Conservation (phyloP, 2,113 vertebrate genomes). For the Bothrops jararaca region DNA sequence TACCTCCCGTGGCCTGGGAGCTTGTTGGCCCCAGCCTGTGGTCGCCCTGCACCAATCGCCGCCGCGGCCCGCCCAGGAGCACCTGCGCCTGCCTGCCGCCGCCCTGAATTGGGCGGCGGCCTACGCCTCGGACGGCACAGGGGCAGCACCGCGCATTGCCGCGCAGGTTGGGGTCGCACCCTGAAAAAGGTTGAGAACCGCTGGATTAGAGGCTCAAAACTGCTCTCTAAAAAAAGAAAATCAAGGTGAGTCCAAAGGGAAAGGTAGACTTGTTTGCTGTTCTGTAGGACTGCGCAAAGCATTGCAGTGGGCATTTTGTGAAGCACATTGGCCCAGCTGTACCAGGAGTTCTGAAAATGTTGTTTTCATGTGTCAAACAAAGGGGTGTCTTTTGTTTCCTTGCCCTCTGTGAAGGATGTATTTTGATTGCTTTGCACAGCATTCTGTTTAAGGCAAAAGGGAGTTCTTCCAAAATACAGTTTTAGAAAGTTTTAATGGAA, state of each 20-base stretch:
- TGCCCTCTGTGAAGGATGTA: background rate
- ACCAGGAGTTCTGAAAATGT: background rate
- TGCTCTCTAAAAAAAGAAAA: background rate
- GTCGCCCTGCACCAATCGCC: too few species aligned
- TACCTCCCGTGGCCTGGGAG: too few species aligned
- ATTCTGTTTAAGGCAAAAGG: background rate
- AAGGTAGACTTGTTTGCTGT: background rate
- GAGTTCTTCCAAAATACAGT: background rate
- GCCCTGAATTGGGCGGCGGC: too few species aligned
- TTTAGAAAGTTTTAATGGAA: background rate
- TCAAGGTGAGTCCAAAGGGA: too few species aligned
- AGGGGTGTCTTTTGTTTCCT: background rate
- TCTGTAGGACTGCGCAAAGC: background rate
- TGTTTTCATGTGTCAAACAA: background rate
- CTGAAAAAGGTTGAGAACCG: too few species aligned
- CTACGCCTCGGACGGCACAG: too few species aligned
- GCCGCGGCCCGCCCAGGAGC: too few species aligned
- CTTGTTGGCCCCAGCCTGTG: too few species aligned
- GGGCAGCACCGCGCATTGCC: too few species aligned
- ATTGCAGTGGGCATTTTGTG: background rate
- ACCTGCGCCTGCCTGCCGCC: too few species aligned
- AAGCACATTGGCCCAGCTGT: background rate
- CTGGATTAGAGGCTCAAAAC: background rate
- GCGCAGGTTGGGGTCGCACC: too few species aligned
- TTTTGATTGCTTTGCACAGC: background rate